Evolutionary conservation across 37 sponge, comb jelly and placozoan genomes (phyloP).

Genomic region (Chondrosia reniformis): DNA sequence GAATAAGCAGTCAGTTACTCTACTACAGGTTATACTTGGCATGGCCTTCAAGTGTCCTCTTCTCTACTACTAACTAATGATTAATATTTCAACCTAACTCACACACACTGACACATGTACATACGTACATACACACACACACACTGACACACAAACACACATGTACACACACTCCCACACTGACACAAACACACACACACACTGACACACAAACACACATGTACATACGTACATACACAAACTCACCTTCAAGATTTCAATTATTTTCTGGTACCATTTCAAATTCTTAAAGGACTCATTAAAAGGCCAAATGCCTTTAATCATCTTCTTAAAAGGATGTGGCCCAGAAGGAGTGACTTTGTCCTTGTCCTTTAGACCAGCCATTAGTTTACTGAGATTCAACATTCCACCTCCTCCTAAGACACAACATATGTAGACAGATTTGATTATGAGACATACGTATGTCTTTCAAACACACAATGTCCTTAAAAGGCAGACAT

Average conservation of each 20-base stretch:
- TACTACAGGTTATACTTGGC: no score
- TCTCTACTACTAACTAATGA: no score
- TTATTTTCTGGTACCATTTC: slow-evolving; percentile 32
- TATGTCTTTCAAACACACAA: no score
- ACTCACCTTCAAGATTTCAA: slow-evolving; percentile 57
- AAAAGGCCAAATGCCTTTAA: slow-evolving; percentile 59
- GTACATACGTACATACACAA: slow-evolving; percentile 2
- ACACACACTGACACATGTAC: neutral
- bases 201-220: neutral
- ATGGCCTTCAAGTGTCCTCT: no score
- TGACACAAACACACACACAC: neutral
- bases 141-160: slow-evolving; percentile 21
- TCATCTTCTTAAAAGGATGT: slow-evolving; percentile 51
- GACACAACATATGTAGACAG: no score
- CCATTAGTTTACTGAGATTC: neutral
- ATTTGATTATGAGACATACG: no score
- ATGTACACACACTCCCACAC: slow-evolving; percentile 9
- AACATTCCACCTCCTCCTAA: neutral
- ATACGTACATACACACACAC: slow-evolving; percentile 15
- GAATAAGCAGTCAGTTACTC: no score
- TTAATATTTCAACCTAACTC: no score
- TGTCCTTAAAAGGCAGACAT: no score
- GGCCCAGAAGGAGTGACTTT: no score
- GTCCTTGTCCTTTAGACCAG: neutral
- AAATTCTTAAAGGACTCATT: slow-evolving; percentile 39